phyloP scores from a whole-genome alignment of 2,888 invertebrate species.

The Junonia oenone region DNA sequence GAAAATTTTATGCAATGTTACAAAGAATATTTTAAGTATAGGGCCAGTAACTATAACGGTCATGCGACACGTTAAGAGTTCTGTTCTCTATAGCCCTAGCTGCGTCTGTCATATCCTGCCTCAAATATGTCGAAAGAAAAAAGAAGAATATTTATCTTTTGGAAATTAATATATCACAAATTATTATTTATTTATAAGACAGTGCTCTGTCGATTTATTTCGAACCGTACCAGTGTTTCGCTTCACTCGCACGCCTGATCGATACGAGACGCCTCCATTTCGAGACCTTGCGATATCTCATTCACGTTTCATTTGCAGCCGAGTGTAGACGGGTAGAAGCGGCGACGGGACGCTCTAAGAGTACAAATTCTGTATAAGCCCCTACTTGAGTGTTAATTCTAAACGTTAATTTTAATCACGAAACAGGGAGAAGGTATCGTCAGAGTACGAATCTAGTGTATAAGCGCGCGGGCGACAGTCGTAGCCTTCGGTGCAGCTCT shows the following conservation, averaged over 20 bases:
- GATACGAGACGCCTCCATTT: constrained; percentile 5
- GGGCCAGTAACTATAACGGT: constrained; percentile 27
- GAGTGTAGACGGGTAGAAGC: constrained; percentile 43
- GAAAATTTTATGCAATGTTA: not conserved
- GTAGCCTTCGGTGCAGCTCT: constrained; percentile 56
- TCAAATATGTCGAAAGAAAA: constrained; percentile 35
- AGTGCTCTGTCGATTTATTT: constrained; percentile 45
- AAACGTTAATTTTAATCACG: constrained; percentile 66
- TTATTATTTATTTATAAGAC: constrained; percentile 47
- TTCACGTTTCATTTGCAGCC: constrained; percentile 32
- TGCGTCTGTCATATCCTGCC: constrained; percentile 44
- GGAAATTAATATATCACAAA: constrained; percentile 57
- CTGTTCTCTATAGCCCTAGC: constrained; percentile 23
- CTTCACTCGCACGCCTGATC: constrained; percentile 44
- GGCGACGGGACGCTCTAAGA: constrained; percentile 77
- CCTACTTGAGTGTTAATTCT: constrained; percentile 74
- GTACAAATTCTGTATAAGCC: constrained; percentile 87
- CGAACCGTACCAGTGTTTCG: constrained; percentile 57
- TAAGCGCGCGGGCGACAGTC: constrained; percentile 56
- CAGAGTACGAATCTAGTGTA: constrained; percentile 44
- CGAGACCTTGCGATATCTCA: constrained; percentile 17
- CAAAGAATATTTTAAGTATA: constrained; percentile 16
- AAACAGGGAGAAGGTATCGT: constrained; percentile 62
- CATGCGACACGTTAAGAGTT: constrained; percentile 12
- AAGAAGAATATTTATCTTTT: constrained; percentile 46